Evolutionary conservation across 1,140 invertebrate species (phyloP).

Genomic region (Gryon sp.): DNA sequence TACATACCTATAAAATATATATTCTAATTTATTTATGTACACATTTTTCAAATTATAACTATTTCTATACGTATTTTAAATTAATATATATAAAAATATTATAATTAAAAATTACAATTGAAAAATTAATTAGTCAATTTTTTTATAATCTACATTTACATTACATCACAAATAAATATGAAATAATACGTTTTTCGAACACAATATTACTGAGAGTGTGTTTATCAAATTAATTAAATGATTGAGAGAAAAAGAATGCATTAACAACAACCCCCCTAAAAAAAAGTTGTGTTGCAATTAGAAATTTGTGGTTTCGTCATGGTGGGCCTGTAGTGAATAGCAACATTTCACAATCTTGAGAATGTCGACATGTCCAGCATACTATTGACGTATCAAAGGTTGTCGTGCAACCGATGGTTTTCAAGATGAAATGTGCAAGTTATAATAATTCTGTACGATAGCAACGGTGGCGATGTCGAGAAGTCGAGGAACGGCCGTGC

Average conservation of each 20-base stretch:
- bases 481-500: conserved; percentile 73
- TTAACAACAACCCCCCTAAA: conserved; percentile 2
- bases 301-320: conserved; percentile 61
- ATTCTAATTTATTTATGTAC: no score
- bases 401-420: conserved; percentile 62
- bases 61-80: no score
- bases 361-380: conserved; percentile 56
- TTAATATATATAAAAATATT: no score
- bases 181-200: no score
- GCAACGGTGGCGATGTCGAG: conserved; percentile 69
- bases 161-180: no score
- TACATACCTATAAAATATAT: no score
- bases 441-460: conserved; percentile 67
- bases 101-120: no score
- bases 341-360: conserved; percentile 39
- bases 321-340: conserved; percentile 51
- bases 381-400: conserved; percentile 66
- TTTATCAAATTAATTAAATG: conserved; percentile 41
- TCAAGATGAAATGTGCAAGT: conserved; percentile 65
- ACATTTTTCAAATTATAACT: no score
- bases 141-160: no score
- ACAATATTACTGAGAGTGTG: no score
- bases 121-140: no score
- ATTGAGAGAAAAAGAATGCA: conserved; percentile 9
- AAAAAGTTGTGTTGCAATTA: background rate